A percentile compares a stretch with the other conserved stretches of the same genome.
These are phyloP conservation scores for Myotis myotis DNA, from an alignment of 2,797 vertebrate species.

Conservation along the genomic window DNA sequence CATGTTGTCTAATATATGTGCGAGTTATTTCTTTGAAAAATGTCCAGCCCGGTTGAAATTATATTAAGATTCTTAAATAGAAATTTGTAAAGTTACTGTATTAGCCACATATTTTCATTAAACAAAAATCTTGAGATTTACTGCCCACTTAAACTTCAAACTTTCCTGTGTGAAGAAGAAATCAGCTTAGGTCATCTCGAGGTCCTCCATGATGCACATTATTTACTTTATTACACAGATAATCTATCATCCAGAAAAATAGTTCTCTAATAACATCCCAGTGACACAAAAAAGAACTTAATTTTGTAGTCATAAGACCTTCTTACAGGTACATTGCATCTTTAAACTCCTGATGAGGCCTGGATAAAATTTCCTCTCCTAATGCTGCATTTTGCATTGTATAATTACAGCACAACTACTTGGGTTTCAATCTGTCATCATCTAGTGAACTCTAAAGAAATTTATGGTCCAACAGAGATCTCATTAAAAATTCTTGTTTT, in stretches of 20 bases:
- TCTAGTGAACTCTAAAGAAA: constrained; percentile 2
- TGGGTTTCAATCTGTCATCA: constrained; percentile 16
- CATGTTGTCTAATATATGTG: background rate
- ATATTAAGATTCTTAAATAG: background rate
- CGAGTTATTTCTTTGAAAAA: background rate
- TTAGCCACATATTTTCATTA: background rate
- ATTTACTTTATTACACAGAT: background rate
- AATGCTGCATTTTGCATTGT: constrained; percentile 1
- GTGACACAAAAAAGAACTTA: constrained; percentile 51
- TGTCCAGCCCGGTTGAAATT: background rate
- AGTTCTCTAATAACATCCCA: background rate
- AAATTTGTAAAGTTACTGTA: background rate
- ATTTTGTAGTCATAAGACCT: constrained; percentile 40
- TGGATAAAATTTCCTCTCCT: constrained; percentile 31
- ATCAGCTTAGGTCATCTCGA: background rate
- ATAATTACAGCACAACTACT: background rate
- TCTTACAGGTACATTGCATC: background rate
- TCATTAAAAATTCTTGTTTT: constrained; percentile 40
- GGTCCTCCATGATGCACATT: background rate
- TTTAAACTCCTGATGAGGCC: background rate
- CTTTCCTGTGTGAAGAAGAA: background rate
- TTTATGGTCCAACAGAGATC: constrained; percentile 34
- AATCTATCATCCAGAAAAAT: background rate
- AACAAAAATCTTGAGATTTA: constrained; percentile 8
- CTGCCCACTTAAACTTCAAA: background rate